Percentiles rank a stretch among this genome's conserved stretches.
phyloP scores from a whole-genome alignment of 2,113 vertebrate species.

The Syngnathus scovelli region DNA sequence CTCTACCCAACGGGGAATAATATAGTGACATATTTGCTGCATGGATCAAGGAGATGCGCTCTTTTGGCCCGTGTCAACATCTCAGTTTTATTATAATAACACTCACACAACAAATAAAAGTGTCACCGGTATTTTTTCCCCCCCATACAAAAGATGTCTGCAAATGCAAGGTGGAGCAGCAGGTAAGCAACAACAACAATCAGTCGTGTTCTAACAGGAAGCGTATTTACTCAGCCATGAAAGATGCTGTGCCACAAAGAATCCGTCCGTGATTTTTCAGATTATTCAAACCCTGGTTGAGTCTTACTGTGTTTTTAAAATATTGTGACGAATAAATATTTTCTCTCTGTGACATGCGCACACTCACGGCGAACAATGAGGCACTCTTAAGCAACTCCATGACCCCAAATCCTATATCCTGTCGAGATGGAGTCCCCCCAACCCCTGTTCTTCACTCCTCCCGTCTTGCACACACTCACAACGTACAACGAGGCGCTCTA shows the following conservation, averaged over 20 bases:
- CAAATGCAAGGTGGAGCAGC: not conserved
- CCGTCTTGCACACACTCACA: too few relatives aligned
- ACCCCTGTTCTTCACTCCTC: too few relatives aligned
- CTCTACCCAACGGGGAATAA: not conserved
- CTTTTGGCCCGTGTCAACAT: not conserved
- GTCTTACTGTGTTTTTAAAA: too few relatives aligned
- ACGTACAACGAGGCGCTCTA: too few relatives aligned
- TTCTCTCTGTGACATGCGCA: too few relatives aligned
- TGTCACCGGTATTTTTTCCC: too few relatives aligned
- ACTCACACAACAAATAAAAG: not conserved
- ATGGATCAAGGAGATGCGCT: not conserved
- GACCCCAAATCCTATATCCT: too few relatives aligned
- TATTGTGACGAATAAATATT: too few relatives aligned
- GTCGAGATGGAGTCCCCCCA: too few relatives aligned
- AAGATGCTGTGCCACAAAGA: conserved; percentile 50
- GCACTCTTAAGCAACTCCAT: too few relatives aligned
- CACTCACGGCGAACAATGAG: too few relatives aligned
- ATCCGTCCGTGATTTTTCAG: conserved; percentile 30
- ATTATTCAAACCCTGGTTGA: too few relatives aligned
- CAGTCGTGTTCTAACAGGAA: conserved; percentile 73
- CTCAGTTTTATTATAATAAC: not conserved
- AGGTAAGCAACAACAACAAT: not conserved
- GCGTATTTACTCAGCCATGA: conserved; percentile 28
- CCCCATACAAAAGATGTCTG: not conserved
- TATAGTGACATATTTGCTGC: not conserved